phyloP scores from a whole-genome alignment of 2,113 vertebrate species.

The Lathamus discolor region DNA sequence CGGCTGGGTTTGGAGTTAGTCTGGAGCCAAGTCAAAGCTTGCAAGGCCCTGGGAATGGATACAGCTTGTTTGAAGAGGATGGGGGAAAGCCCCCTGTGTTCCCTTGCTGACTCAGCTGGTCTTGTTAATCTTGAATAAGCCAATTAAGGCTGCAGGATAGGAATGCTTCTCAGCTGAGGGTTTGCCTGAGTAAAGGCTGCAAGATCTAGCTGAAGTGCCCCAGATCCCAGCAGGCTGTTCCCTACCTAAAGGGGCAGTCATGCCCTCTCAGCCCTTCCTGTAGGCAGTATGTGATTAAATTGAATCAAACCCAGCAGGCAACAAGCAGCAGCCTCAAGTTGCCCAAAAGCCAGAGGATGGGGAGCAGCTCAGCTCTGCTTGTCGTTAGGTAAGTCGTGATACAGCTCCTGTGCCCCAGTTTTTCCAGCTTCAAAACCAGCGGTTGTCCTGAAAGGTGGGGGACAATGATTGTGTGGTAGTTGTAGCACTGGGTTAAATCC shows the following conservation, averaged over 20 bases:
- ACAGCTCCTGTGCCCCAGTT: background rate
- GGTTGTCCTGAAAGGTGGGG: background rate
- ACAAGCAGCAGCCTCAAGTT: accelerated
- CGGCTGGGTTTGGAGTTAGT: background rate
- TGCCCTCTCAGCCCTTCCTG: background rate
- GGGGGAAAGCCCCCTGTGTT: accelerated
- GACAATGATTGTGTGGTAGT: accelerated
- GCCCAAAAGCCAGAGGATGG: background rate
- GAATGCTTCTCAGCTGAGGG: background rate
- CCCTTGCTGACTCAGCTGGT: background rate
- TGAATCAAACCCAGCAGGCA: background rate
- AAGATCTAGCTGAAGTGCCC: background rate
- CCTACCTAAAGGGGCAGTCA: background rate
- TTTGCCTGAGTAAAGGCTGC: background rate
- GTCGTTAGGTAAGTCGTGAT: accelerated
- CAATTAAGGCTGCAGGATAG: background rate
- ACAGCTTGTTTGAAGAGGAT: background rate
- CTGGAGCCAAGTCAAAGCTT: background rate
- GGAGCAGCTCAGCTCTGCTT: background rate
- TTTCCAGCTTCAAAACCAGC: background rate
- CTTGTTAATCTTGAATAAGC: background rate
- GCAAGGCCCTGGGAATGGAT: background rate
- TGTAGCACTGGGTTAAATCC: background rate
- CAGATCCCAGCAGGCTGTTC: background rate
- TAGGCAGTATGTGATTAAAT: accelerated